Percentiles rank a stretch among this genome's conserved stretches.
Conservation (phyloP, 2,113 vertebrate genomes). For the Anarrhichthys ocellatus region DNA sequence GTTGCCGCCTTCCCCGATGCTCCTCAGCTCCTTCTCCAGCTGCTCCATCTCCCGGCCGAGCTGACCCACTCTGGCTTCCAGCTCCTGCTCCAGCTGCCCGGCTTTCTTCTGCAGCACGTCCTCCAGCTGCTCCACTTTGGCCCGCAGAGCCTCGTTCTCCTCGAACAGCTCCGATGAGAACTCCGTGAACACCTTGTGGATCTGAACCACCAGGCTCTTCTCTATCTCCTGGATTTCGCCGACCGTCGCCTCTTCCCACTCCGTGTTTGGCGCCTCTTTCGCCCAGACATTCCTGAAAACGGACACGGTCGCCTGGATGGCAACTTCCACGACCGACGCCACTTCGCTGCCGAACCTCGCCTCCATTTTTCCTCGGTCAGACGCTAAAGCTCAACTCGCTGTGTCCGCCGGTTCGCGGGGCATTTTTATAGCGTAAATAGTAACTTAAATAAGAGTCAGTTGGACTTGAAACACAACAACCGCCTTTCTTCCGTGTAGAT, state of each 20-base stretch:
- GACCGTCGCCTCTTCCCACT: conserved; percentile 31
- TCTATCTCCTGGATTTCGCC: conserved; percentile 58
- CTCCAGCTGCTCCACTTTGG: conserved; percentile 76
- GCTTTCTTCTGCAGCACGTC: conserved; percentile 74
- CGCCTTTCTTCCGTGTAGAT: background rate
- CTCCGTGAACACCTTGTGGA: conserved; percentile 57
- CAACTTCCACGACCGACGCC: conserved; percentile 68
- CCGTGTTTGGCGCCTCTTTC: conserved; percentile 49
- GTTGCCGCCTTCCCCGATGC: conserved; percentile 33
- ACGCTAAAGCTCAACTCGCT: fast-evolving
- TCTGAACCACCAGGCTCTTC: conserved; percentile 54
- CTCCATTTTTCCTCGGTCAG: conserved; percentile 44
- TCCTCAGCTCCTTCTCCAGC: conserved; percentile 73
- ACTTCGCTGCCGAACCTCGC: conserved; percentile 64
- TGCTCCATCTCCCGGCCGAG: conserved; percentile 71
- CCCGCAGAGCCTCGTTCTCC: conserved; percentile 74
- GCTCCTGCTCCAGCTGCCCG: conserved; percentile 72
- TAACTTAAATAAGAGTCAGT: background rate
- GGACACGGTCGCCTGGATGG: conserved; percentile 61
- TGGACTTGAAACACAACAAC: background rate
- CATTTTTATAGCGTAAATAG: background rate
- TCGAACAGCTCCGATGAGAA: conserved; percentile 62
- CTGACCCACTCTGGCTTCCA: conserved; percentile 72
- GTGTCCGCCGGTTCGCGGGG: too few relatives aligned
- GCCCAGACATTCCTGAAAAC: conserved; percentile 59